Percentiles rank a stretch among this genome's conserved stretches.
These are phyloP conservation scores for Diorhabda carinulata DNA, from an alignment of 1,140 invertebrate genomes.

Conservation along the genomic window DNA sequence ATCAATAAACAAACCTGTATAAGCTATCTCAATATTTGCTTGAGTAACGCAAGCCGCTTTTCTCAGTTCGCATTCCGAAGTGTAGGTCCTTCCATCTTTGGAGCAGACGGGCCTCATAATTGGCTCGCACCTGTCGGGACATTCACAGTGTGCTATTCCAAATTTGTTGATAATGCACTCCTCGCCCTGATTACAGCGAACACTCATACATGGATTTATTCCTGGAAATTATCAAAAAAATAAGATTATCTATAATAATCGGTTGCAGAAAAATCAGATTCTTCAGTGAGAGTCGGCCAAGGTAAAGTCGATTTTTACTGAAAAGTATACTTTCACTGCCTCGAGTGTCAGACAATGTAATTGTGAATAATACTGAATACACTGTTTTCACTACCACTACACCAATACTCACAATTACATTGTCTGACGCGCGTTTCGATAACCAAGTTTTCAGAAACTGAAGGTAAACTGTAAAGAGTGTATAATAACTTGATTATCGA, in stretches of 20 bases:
- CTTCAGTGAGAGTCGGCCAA: no score
- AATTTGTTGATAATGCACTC: conserved; percentile 81
- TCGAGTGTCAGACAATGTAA: no score
- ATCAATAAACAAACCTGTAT: conserved; percentile 51
- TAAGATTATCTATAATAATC: not conserved
- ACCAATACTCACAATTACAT: no score
- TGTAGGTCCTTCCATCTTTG: conserved; percentile 75
- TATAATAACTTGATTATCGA: no score
- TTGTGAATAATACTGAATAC: no score
- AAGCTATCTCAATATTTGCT: conserved; percentile 64
- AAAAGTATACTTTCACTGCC: no score
- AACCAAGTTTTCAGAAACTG: no score
- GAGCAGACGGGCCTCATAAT: conserved; percentile 80
- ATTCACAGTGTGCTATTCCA: conserved; percentile 78
- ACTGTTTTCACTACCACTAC: no score
- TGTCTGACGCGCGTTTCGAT: no score
- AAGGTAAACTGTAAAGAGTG: no score
- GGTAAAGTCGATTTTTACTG: no score
- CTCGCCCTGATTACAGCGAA: conserved; percentile 69
- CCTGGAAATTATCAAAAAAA: conserved; percentile 51
- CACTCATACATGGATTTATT: conserved; percentile 73
- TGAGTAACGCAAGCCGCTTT: conserved; percentile 70
- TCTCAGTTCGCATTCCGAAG: conserved; percentile 72
- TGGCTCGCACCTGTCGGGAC: conserved; percentile 72
- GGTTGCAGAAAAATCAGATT: no score